These are phyloP conservation scores for Anas flavirostris DNA, from an alignment of 2,797 vertebrate species.

Conservation along the genomic window DNA sequence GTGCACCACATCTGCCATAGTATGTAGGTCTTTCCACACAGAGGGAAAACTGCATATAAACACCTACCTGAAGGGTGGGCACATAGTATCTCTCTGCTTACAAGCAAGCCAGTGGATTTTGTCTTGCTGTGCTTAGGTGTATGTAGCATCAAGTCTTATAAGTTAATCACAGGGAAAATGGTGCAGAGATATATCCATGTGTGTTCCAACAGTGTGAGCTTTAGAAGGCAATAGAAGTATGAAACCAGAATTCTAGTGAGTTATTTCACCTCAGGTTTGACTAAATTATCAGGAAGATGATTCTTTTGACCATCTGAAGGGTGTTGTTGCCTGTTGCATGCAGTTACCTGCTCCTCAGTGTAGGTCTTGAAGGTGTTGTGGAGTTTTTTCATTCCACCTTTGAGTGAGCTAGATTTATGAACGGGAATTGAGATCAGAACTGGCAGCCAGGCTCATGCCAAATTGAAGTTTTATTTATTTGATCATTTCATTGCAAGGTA, in stretches of 20 bases:
- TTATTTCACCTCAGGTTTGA: not conserved
- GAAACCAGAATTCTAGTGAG: not conserved
- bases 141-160: not conserved
- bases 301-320: conserved; percentile 8
- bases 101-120: not conserved
- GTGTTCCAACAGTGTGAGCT: not conserved
- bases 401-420: conserved; percentile 45
- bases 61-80: not conserved
- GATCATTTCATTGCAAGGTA: conserved; percentile 78
- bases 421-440: conserved; percentile 70
- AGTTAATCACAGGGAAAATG: not conserved
- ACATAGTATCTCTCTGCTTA: not conserved
- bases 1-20: fast-evolving
- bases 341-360: not conserved
- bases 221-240: not conserved
- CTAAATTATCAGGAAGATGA: conserved; percentile 1
- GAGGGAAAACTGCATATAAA: not conserved
- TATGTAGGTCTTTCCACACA: not conserved
- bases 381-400: conserved; percentile 49
- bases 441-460: conserved; percentile 66
- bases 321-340: not conserved
- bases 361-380: conserved; percentile 17
- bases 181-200: not conserved
- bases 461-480: conserved; percentile 82
- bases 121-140: not conserved